Percentiles rank a stretch among this genome's conserved stretches.
These are phyloP conservation scores for Caenorhabditis inopinata DNA, from an alignment of 1,140 invertebrate genomes.

Conservation along the genomic window DNA sequence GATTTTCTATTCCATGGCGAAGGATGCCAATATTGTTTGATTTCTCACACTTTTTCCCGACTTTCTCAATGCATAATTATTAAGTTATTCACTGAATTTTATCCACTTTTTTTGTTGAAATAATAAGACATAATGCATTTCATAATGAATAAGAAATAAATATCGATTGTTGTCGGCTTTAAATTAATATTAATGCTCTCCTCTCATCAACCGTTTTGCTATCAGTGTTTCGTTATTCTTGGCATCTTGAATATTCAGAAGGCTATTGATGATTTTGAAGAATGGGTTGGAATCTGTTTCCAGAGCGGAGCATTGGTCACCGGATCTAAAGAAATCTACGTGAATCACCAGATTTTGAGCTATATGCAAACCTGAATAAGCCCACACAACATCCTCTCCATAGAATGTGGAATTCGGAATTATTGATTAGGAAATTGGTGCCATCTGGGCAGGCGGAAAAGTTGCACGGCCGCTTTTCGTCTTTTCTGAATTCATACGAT, in stretches of 20 bases:
- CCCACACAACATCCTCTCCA: constrained; percentile 66
- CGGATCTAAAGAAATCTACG: constrained; percentile 48
- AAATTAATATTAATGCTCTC: constrained; percentile 34
- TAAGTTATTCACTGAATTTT: too few relatives aligned
- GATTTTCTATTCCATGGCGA: constrained; percentile 62
- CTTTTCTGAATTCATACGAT: constrained; percentile 18
- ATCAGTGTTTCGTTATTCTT: constrained; percentile 39
- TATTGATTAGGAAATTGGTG: constrained; percentile 65
- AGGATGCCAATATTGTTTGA: constrained; percentile 50
- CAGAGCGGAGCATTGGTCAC: constrained; percentile 47
- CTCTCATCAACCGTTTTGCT: background rate
- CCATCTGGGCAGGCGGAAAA: constrained; percentile 57
- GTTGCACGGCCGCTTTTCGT: constrained; percentile 63
- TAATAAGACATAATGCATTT: background rate
- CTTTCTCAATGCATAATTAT: too few relatives aligned
- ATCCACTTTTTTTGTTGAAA: background rate
- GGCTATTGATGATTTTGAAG: constrained; percentile 44
- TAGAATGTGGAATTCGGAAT: constrained; percentile 63
- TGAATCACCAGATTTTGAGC: background rate
- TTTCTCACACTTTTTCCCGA: background rate
- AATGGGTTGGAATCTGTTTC: constrained; percentile 55
- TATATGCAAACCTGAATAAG: constrained; percentile 47
- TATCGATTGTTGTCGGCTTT: too few relatives aligned
- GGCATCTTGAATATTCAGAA: constrained; percentile 44
- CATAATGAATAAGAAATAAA: background rate